phyloP scores from a whole-genome alignment of 2,888 invertebrate genomes.

The Lithophane semibrunnea region DNA sequence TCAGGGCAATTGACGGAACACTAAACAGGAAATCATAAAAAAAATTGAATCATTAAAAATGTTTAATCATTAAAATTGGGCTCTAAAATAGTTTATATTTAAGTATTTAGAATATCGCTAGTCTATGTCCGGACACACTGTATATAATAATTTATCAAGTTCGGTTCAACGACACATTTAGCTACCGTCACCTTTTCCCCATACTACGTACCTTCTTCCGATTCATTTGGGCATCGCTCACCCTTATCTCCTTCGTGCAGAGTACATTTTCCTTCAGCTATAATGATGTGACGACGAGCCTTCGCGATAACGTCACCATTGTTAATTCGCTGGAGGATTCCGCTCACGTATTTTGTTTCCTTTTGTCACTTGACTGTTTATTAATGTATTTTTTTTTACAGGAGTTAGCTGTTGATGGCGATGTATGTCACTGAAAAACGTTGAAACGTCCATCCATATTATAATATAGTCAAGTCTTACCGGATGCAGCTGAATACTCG shows the following conservation, averaged over 20 bases:
- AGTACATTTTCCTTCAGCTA: conserved; percentile 48
- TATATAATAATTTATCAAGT: too few relatives aligned
- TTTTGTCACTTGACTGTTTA: conserved; percentile 36
- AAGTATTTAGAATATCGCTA: too few relatives aligned
- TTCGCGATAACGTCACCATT: conserved; percentile 61
- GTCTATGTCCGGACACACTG: too few relatives aligned
- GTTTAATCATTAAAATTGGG: too few relatives aligned
- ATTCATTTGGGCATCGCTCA: conserved; percentile 62
- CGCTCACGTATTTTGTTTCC: conserved; percentile 49
- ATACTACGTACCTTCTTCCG: conserved; percentile 6
- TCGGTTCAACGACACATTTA: background rate
- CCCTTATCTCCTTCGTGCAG: conserved; percentile 53
- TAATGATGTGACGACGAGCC: conserved; percentile 58
- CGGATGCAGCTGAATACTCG: too few relatives aligned
- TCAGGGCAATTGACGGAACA: too few relatives aligned
- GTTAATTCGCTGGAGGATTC: conserved; percentile 62
- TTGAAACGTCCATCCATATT: background rate
- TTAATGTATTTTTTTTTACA: conserved; percentile 30
- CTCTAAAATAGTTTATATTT: too few relatives aligned
- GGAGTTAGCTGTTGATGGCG: background rate
- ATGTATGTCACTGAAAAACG: background rate
- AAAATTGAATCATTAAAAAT: too few relatives aligned
- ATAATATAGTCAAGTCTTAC: background rate
- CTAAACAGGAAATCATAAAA: too few relatives aligned
- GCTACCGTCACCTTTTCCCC: conserved; percentile 5